Base-by-base conservation (phyloP, 1,140 invertebrate genomes). In the Galleria mellonella region DNA sequence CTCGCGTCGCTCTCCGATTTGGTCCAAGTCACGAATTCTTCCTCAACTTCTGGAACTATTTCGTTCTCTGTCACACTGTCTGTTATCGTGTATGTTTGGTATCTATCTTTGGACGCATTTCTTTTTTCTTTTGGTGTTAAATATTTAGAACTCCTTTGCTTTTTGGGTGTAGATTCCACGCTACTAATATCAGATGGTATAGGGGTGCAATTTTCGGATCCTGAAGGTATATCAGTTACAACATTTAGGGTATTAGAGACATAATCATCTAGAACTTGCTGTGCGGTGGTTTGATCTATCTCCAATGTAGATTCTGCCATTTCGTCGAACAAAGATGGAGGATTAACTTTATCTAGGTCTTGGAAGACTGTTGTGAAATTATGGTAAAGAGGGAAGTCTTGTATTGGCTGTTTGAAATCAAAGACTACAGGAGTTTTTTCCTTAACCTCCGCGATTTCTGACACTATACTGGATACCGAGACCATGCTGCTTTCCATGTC, bases 401-500 rank as follows among this genome's bases (percentile, higher is more conserved):
- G 81, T 7, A 86, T 59, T 0, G 86, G 86, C 52, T 88, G 86
- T 54, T 88, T 88, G 28, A 88, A 83, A 48, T 88, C 85, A 47
- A 89, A 89, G 8, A 88, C 51, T 4, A 86, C 69, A 1, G 83
- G 74, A 4, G 75, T 74, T 29, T 83, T 75, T 0, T 78, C 77
- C 41, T 53, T 68, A 0, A 55, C 35, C 49, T 94, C 93, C 0
- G 89, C 91, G 4, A 92, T 87, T 79, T 94, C 94, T 0, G 92
- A 94, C 9, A 91, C 91, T 27, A 96, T 94, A 61, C 94, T 95
- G 0, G 93, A 92, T 0, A 96, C 92, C 43, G 94, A 96, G 6
- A 94, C 81, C 90, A 95, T 94, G 55, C 91, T 93, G 29, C 91
- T 92, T 55, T 94, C 93, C 87, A 95, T 91, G 56, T 94, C 93